A percentile compares a stretch with the other conserved stretches of the same genome.
Conservation (phyloP, 2,797 vertebrate genomes). For the Galago senegalensis region DNA sequence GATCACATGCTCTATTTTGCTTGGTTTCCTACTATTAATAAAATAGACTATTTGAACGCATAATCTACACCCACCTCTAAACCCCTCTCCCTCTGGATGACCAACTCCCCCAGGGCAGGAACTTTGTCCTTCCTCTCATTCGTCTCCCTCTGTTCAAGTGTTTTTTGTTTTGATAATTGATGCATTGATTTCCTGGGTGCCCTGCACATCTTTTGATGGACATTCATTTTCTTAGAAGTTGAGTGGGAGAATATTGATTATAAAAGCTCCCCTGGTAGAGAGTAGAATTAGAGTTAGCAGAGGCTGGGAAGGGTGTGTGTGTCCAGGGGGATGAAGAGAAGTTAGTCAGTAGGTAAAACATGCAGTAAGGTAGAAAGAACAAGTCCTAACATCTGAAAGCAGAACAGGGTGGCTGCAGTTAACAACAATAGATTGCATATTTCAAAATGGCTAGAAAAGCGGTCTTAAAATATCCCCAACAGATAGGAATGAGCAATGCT, state of each 20-base stretch:
- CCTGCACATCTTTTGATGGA: conserved; percentile 34
- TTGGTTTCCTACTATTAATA: not conserved
- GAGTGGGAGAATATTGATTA: not conserved
- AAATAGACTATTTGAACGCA: not conserved
- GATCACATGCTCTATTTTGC: fast-evolving
- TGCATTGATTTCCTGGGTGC: conserved; percentile 27
- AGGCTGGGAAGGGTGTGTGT: not conserved
- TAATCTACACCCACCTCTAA: not conserved
- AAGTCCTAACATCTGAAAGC: not conserved
- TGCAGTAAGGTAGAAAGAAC: not conserved
- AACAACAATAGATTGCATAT: not conserved
- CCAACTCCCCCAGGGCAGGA: not conserved
- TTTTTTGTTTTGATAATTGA: conserved; percentile 1
- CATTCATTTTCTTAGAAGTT: conserved; percentile 67
- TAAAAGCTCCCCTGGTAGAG: not conserved
- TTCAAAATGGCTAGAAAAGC: not conserved
- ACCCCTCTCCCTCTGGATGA: not conserved
- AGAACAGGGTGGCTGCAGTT: not conserved
- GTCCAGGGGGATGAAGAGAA: not conserved
- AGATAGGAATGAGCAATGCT: not conserved
- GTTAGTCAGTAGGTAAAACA: not conserved
- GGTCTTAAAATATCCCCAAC: not conserved
- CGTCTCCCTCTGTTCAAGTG: conserved; percentile 45
- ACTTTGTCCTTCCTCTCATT: conserved; percentile 3
- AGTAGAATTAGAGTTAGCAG: not conserved